Evolutionary conservation across 2,888 invertebrate species (phyloP).

Genomic region (Tetranychus truncatus): DNA sequence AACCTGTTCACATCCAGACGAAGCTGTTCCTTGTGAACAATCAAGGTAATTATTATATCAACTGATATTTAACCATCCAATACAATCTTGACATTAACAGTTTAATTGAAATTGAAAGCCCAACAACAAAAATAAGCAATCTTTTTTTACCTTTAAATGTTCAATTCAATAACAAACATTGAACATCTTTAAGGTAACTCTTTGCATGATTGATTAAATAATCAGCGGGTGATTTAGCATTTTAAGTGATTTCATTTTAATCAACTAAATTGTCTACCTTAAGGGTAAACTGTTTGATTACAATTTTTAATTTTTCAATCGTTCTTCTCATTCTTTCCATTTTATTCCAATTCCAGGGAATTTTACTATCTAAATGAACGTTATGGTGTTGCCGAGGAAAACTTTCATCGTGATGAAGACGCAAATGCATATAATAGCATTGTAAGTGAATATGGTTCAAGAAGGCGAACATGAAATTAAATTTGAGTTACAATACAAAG

Average conservation of each 20-base stretch:
- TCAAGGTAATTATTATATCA: conserved; percentile 3
- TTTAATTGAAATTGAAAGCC: background rate
- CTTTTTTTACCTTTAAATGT: background rate
- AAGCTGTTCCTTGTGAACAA: conserved; percentile 17
- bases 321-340: background rate
- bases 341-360: background rate
- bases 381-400: background rate
- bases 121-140: background rate
- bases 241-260: background rate
- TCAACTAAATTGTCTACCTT: background rate
- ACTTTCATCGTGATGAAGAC: conserved; percentile 2
- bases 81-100: background rate
- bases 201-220: too few relatives aligned
- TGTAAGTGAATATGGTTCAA: background rate
- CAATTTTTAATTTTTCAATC: background rate
- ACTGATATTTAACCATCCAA: background rate
- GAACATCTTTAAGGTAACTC: too few relatives aligned
- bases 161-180: too few relatives aligned
- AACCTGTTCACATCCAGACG: conserved; percentile 15
- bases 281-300: background rate
- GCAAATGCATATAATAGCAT: background rate
- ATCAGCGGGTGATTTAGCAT: background rate
- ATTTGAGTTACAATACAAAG: too few relatives aligned
- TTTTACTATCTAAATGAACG: conserved; percentile 8
- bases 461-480: background rate